phyloP scores from a whole-genome alignment of 2,888 invertebrate species.

The Diloba caeruleocephala region DNA sequence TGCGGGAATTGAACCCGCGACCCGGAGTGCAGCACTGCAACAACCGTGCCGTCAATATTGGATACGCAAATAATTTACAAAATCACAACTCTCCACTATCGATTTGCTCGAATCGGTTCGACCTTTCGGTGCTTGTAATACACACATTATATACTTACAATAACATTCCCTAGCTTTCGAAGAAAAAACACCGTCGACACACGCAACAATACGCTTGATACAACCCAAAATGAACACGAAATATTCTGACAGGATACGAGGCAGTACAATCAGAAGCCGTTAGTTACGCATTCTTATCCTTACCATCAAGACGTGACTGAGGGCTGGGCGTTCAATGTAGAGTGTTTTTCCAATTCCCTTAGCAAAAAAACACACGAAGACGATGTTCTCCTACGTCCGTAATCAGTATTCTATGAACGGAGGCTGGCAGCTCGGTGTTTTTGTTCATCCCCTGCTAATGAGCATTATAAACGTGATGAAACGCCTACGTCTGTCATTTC shows the following conservation, averaged over 20 bases:
- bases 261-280: slow-evolving; percentile 36
- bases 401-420: slow-evolving; percentile 46
- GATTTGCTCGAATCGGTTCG: not conserved
- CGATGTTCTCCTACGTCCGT: slow-evolving; percentile 1
- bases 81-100: not conserved
- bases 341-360: slow-evolving; percentile 1
- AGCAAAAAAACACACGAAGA: slow-evolving; percentile 13
- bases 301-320: slow-evolving; percentile 32
- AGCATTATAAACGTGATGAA: slow-evolving; percentile 39
- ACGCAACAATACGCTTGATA: slow-evolving; percentile 10
- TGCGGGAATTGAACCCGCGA: no score
- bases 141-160: slow-evolving; percentile 3
- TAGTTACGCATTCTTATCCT: slow-evolving; percentile 43
- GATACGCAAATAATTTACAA: not conserved
- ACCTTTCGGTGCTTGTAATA: not conserved
- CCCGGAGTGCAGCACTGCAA: no score
- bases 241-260: slow-evolving; percentile 25
- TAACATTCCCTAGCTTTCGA: not conserved
- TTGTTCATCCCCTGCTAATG: slow-evolving; percentile 42
- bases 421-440: slow-evolving; percentile 28
- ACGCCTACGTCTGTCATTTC: slow-evolving; percentile 19
- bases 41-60: no score
- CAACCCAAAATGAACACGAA: slow-evolving; percentile 17
- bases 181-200: slow-evolving; percentile 2
- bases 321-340: slow-evolving; percentile 12